Base-by-base conservation (phyloP, 2,888 invertebrate genomes). In the Heteropelma amictum region DNA sequence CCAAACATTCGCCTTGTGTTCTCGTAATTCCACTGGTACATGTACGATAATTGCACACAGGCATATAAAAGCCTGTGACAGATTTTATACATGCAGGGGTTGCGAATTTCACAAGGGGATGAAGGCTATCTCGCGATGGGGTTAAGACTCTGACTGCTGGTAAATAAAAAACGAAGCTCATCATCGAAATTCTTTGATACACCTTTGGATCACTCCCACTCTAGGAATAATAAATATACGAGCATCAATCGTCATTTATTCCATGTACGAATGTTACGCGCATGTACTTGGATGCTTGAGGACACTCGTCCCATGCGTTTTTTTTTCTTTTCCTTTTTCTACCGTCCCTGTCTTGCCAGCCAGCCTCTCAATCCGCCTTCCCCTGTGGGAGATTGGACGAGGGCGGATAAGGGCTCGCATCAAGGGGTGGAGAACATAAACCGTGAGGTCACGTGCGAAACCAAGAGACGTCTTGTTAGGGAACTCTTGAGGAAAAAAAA, bases 371-470 rank as follows among this genome's bases (percentile, higher is more conserved):
- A 28, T 45, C 38, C 28, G 38, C 23, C 28, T 67, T 67, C 51
- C 33, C 12, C 23, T 21, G 8, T 14, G 26, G 17, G 47, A 51
- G 21, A 26, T 30, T 30, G 53, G 26, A 42, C 19, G 58, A 23
- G 61, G 56, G 40, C 30, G 23, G 49, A 26, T 38, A 19, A 63
- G 51, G 60, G 63, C 30, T 63, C 7, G 35, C n/a, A 10, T 8
- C 28, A 30, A 53, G 64, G 77, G 71, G 71, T 47, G 65, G 60
- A 72, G 70, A 65, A 73, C 68, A 70, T 67, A 76, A 79, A 80
- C 73, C 77, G 72, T 79, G 77, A 77, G 77, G 82, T 79, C 82
- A 82, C 82, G 82, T 82, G 81, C 80, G 35, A 47, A 61, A 61
- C 61, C 72, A 68, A 65, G 75, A 78, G 78, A 78, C 74, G 77